Evolutionary conservation across 2,797 vertebrate species (phyloP), one percentile per base, ranked within the genome.

Genomic region (Arrhamphus sclerolepis): DNA sequence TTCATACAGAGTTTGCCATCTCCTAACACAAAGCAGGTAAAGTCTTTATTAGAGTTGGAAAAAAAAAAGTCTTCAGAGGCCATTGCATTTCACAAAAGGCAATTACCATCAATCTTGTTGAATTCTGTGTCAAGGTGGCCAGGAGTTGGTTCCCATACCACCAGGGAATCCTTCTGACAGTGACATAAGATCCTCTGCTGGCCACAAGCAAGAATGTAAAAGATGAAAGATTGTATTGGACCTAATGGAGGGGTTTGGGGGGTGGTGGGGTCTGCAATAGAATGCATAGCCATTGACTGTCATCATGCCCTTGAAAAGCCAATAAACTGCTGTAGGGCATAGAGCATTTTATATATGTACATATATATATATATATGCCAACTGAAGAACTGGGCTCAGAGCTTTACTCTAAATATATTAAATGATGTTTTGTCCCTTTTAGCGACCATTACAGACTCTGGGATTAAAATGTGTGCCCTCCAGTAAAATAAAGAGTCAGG

Each of bases 221-320:
- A 81, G 84, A 90, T 91, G 72, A 79, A 80, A 89, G 77, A 74
- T 84, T 73, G 81, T 76, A 70, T 81, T 83, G 85, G 82, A 74
- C 78, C 66, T 89, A 83, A 86, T 85, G 77, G 77, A 72, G 69
- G 69, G n/a, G n/a, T n/a, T n/a, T n/a, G 60, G 72, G 64, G 48
- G 75, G 75, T 82, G 69, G 59, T 70, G 64, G 46, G 75, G 77
- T 82, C 84, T 83, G 81, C 78, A 85, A 78, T 83, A 80, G 82
- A 87, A 88, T 85, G 84, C 75, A 69, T 50, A 79, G 80, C 72
- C 87, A 88, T 82, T 89, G 86, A 83, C 82, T 90, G 76, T 89
- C 87, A 90, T 87, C 86, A 87, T 69, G 86, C 76, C 88, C 90
- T 91, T 91, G 89, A 89, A 89, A 88, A 89, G 85, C 83, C 86